Base-by-base conservation (phyloP, 1,140 invertebrate genomes). In the Oryctes rhinoceros region DNA sequence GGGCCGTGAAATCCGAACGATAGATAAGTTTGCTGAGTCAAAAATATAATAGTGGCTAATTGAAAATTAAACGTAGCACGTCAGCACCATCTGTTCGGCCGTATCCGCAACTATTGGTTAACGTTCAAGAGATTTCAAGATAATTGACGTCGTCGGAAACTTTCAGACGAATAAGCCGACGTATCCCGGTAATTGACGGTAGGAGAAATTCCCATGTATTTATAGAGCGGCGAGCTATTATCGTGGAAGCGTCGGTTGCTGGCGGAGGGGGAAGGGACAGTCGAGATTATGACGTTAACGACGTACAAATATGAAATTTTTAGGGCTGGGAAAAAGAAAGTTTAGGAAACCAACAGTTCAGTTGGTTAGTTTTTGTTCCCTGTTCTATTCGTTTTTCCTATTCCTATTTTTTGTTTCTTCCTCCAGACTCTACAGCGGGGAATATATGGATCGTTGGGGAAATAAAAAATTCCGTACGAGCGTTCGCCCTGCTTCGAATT, bases 31-130 rank as follows among this genome's bases (percentile, higher is more conserved):
- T 53, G 49, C 49, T 53, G 49, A 53, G 9, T 53, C 49, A 53
- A 53, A 53, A 53, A 53, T 53, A 53, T 53, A 53, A 53, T 53
- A 53, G 49, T 53, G 49, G 49, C 49, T 53, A 53, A 53, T 53
- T 53, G 49, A 53, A 53, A 53, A 53, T 53, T 53, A 53, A 53
- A 53, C 49, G 49, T 13, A 13, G 49, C 49, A 18, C n/a, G 49
- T 53, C 49, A 53, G 49, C 49, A 53, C 11, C 49, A 53, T 53
- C 49, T 53, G 49, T 53, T 53, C 49, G 49, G n/a, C 49, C 4
- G 49, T 53, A 53, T 53, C 49, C n/a, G 49, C 49, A 53, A 53
- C 49, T 53, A 53, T 53, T 13, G 49, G 49, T 53, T 53, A 53
- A 53, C 49, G 49, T 53, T 53, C 49, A 53, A 53, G 49, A 53